A percentile compares a stretch with the other conserved stretches of the same genome.
Evolutionary conservation across 2,888 invertebrate genomes (phyloP).

Genomic region (Biston stratarius): DNA sequence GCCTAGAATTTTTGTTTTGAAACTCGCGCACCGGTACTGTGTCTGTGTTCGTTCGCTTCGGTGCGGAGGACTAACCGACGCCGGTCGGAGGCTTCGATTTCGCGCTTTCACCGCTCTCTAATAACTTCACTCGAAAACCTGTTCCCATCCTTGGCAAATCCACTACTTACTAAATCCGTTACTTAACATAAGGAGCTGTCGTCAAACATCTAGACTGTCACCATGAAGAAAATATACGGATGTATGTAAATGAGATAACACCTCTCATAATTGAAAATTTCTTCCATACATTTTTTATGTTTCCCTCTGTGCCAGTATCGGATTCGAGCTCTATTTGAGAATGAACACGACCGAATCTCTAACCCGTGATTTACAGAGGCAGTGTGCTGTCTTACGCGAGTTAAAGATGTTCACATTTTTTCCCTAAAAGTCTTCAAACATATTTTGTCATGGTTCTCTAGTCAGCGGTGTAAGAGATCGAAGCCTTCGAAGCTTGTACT

Average conservation of each 20-base stretch:
- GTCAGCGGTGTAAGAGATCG: slow-evolving; percentile 34
- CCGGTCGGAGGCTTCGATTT: slow-evolving; percentile 59
- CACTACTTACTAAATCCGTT: no score
- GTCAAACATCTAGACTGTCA: no score
- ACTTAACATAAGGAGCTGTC: no score
- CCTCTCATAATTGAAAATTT: no score
- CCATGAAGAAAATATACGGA: no score
- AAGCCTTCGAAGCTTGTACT: slow-evolving; percentile 65
- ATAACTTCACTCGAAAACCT: no score
- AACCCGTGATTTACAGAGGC: not conserved
- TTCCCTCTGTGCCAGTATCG: no score
- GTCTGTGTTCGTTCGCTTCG: slow-evolving; percentile 76
- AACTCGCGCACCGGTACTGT: slow-evolving; percentile 79
- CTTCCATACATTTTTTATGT: no score
- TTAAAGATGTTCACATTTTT: not conserved
- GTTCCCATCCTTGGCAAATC: no score
- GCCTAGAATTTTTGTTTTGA: slow-evolving; percentile 86
- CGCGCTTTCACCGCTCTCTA: not conserved
- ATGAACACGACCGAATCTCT: not conserved
- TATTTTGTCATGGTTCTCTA: not conserved
- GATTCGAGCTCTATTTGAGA: not conserved
- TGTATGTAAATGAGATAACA: no score
- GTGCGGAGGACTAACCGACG: slow-evolving; percentile 75
- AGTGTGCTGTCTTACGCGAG: not conserved
- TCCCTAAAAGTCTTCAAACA: no score